These are phyloP conservation scores for Rotaria socialis DNA, from an alignment of 2,888 invertebrate genomes.

Conservation along the genomic window DNA sequence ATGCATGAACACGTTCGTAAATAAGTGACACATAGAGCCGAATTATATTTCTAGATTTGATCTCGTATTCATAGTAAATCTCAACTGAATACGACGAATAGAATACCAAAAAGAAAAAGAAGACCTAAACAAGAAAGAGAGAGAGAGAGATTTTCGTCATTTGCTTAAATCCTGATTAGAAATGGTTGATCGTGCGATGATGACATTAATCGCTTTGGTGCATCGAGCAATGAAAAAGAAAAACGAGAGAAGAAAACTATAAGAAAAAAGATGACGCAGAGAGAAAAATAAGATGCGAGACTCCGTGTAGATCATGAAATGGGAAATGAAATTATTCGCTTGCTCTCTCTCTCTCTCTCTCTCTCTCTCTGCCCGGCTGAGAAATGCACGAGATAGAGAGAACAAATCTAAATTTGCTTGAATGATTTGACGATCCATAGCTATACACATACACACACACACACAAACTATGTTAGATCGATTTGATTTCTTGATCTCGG, in stretches of 20 bases:
- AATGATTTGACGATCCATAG: neutral
- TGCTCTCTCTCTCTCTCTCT: slow-evolving; percentile 17
- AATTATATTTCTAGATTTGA: slow-evolving; percentile 5
- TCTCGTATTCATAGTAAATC: neutral
- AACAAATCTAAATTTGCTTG: slow-evolving; percentile 13
- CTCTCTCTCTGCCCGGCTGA: neutral
- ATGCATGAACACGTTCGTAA: slow-evolving; percentile 10
- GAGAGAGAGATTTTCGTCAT: slow-evolving; percentile 26
- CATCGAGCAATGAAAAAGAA: neutral
- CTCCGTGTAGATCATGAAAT: slow-evolving; percentile 17
- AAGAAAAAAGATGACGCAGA: neutral
- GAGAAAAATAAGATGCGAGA: neutral
- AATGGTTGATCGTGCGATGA: slow-evolving; percentile 32
- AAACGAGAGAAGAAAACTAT: neutral
- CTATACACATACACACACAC: neutral
- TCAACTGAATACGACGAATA: slow-evolving; percentile 29
- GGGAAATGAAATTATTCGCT: slow-evolving; percentile 29
- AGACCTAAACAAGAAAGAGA: neutral
- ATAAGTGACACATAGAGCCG: neutral
- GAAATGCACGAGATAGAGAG: slow-evolving; percentile 4
- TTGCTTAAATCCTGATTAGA: slow-evolving; percentile 29
- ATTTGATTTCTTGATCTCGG: slow-evolving; percentile 22
- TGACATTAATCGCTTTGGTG: slow-evolving; percentile 28
- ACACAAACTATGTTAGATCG: neutral
- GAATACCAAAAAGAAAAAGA: neutral